These are phyloP conservation scores for Sphaeridia pumilis DNA, from an alignment of 2,888 invertebrate genomes.

Conservation along the genomic window DNA sequence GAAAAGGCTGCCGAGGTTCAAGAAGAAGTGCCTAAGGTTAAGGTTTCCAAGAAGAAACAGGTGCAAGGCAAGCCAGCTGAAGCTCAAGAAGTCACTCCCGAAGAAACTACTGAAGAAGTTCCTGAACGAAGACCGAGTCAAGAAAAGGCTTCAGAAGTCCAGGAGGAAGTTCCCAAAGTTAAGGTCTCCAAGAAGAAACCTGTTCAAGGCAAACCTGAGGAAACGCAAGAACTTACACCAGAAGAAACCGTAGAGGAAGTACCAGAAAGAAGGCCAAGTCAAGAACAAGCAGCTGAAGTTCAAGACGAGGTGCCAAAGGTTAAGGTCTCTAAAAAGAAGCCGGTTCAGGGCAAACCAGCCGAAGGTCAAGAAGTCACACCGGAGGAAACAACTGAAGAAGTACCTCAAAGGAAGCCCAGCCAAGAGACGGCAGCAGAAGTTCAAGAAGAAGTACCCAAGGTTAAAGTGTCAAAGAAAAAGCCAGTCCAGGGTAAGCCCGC, in stretches of 20 bases:
- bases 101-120: conserved; percentile 14
- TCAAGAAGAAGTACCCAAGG: conserved; percentile 2
- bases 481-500: background rate
- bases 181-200: conserved; percentile 5
- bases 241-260: conserved; percentile 37
- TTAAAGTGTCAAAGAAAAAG: conserved; percentile 15
- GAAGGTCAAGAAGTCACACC: background rate
- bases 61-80: conserved; percentile 4
- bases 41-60: background rate
- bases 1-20: conserved; percentile 30
- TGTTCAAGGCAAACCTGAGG: too few relatives aligned
- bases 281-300: conserved; percentile 33
- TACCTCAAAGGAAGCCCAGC: background rate
- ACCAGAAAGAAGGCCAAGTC: conserved; percentile 26
- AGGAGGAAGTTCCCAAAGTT: conserved; percentile 6
- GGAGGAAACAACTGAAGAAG: conserved; percentile 9
- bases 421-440: conserved; percentile 16
- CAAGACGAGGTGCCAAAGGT: background rate
- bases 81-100: conserved; percentile 17
- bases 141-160: conserved; percentile 6
- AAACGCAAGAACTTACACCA: conserved; percentile 24
- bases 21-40: background rate
- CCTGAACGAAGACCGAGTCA: conserved; percentile 1
- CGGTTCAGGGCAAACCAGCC: background rate
- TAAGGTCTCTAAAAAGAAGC: background rate